A percentile compares a stretch with the other conserved stretches of the same genome.
Evolutionary conservation across 2,113 vertebrate species (phyloP).

Genomic region (Pollachius pollachius): DNA sequence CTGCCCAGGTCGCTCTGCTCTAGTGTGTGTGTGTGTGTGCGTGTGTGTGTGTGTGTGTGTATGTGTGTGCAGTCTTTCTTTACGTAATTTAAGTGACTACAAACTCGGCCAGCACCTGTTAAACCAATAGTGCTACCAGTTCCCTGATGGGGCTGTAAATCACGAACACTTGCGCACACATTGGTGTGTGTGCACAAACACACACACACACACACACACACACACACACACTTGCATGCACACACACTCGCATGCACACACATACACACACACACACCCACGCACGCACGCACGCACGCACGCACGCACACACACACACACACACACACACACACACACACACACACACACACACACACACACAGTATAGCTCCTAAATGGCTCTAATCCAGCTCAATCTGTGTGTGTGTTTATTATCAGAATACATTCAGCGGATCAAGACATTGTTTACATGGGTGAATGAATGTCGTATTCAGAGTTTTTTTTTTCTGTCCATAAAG

Average conservation of each 20-base stretch:
- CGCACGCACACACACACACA: constrained; percentile 3
- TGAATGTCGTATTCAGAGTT: too few relatives aligned
- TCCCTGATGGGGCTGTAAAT: constrained; percentile 41
- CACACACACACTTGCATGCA: background rate
- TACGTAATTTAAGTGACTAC: constrained; percentile 43
- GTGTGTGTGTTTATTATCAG: too few relatives aligned
- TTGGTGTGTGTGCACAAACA: background rate
- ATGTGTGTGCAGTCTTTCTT: constrained; percentile 9
- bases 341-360: too few relatives aligned
- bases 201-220: background rate
- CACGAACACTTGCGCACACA: constrained; percentile 49
- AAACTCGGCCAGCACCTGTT: constrained; percentile 52
- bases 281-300: background rate
- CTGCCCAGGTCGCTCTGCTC: constrained; percentile 3
- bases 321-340: too few relatives aligned
- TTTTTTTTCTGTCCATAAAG: too few relatives aligned
- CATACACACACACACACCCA: background rate
- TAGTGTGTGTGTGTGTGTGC: background rate
- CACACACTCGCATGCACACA: background rate
- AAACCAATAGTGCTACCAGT: constrained; percentile 32
- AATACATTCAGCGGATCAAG: too few relatives aligned
- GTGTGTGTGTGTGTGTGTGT: constrained; percentile 18
- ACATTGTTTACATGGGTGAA: too few relatives aligned
- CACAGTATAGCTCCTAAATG: too few relatives aligned
- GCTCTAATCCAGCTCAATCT: too few relatives aligned